Evolutionary conservation across 1,140 invertebrate genomes (phyloP).

Genomic region (Microplitis mediator): DNA sequence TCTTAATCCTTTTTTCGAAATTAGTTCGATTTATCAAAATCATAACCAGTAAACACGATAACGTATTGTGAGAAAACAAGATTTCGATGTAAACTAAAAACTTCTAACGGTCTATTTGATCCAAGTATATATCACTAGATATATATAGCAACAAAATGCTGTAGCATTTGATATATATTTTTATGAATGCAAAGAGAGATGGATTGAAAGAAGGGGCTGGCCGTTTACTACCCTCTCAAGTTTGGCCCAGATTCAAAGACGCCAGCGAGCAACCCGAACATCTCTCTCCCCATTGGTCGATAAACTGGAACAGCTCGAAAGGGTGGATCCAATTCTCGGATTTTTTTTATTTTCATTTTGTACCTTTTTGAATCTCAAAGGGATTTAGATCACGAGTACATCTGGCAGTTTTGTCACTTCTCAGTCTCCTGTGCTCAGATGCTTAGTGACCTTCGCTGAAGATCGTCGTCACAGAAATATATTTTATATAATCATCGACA

Average conservation of each 20-base stretch:
- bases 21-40: no score
- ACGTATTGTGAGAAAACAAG: no score
- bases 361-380: not conserved
- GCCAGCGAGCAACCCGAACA: conserved; percentile 14
- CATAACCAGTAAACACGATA: no score
- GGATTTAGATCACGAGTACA: conserved; percentile 16
- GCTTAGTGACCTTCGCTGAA: no score
- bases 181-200: not conserved
- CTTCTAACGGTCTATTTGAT: no score
- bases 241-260: conserved; percentile 39
- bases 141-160: not conserved
- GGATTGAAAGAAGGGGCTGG: conserved; percentile 34
- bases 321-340: conserved; percentile 41
- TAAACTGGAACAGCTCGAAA: conserved; percentile 48
- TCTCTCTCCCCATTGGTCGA: conserved; percentile 42
- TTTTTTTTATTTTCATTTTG: not conserved
- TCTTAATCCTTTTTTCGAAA: no score
- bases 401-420: conserved; percentile 7
- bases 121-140: not conserved
- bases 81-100: no score
- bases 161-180: not conserved
- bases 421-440: no score
- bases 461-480: no score
- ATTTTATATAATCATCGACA: no score
- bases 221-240: conserved; percentile 33